Evolutionary conservation across 1,140 invertebrate genomes (phyloP), one percentile per base, ranked within the genome.

Genomic region (Zaprionus gabonicus): DNA sequence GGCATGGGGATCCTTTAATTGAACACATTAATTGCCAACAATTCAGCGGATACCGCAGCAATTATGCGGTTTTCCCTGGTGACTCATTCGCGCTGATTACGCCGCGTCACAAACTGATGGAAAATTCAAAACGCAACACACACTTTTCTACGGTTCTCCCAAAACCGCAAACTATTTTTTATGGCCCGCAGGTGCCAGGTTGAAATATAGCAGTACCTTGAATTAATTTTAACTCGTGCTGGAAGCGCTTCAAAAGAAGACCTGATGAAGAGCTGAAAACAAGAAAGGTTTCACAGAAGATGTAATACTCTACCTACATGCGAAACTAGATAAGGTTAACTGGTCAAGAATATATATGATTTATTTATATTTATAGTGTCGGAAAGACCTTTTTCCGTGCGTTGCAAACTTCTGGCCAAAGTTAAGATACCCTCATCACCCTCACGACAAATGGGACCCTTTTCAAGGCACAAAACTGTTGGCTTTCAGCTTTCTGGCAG

Each of bases 31-130:
- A 46, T 46, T 46, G 41, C n/a, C 41, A 6, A 46, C 41, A 46
- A 46, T 46, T 46, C 41, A 46, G 41, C n/a, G n/a, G 41, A 46
- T 46, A 46, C 41, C 41, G 41, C 41, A 46, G 41, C 41, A 46
- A 46, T 46, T 46, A 46, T 46, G 41, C 41, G 41, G 41, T 46
- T 46, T 46, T 46, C 41, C n/a, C 41, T 46, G 41, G 41, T 46
- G 41, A 46, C n/a, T 46, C 41, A 46, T 46, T 46, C n/a, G 41
- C n/a, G 41, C 41, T 46, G 41, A 46, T 46, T 46, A 46, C 41
- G 41, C 41, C 41, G n/a, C n/a, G 41, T 46, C 41, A 46, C 41
- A 46, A 17, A 17, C 41, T 46, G 41, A 46, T 46, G n/a, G 41
- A 46, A 46, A 46, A 46, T 46, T 46, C 41, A 46, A 46, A 46